phyloP scores from a whole-genome alignment of 1,140 invertebrate species.

The Lordiphosa collinella region DNA sequence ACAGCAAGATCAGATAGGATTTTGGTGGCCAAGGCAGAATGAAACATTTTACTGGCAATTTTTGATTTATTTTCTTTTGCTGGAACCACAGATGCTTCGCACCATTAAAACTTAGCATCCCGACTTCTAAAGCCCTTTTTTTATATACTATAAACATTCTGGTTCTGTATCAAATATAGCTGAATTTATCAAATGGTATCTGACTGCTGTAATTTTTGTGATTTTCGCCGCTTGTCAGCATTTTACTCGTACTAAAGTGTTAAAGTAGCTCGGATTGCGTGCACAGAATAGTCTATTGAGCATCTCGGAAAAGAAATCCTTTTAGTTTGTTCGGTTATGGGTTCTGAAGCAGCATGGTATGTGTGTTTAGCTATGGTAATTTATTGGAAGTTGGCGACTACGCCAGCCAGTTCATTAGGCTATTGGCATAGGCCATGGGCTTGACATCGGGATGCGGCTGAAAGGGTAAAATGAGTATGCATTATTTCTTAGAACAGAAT shows the following conservation, averaged over 20 bases:
- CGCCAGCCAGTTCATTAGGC: conserved; percentile 81
- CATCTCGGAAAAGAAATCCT: conserved; percentile 21
- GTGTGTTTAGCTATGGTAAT: conserved; percentile 66
- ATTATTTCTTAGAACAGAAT: not conserved
- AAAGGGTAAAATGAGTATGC: conserved; percentile 66
- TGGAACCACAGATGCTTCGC: conserved; percentile 69
- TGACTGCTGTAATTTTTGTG: conserved; percentile 22
- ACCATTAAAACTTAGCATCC: conserved; percentile 66
- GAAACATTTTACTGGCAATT: conserved; percentile 37
- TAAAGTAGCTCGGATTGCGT: conserved; percentile 38
- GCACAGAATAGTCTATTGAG: conserved; percentile 43
- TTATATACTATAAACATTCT: conserved; percentile 48
- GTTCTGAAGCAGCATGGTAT: conserved; percentile 52
- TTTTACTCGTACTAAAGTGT: conserved; percentile 37
- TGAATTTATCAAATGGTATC: conserved; percentile 63
- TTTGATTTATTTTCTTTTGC: conserved; percentile 26
- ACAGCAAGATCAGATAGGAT: conserved; percentile 12
- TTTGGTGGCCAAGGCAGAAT: conserved; percentile 58
- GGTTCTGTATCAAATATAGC: conserved; percentile 68
- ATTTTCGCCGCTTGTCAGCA: conserved; percentile 11
- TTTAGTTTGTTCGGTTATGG: conserved; percentile 41
- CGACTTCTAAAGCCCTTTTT: conserved; percentile 64
- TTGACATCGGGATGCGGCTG: conserved; percentile 98
- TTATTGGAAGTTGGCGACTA: conserved; percentile 53
- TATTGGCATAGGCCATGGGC: conserved; percentile 96